Evolutionary conservation across 2,113 vertebrate genomes (phyloP), one percentile per base, ranked within the genome.

Genomic region (Anarrhichthys ocellatus): DNA sequence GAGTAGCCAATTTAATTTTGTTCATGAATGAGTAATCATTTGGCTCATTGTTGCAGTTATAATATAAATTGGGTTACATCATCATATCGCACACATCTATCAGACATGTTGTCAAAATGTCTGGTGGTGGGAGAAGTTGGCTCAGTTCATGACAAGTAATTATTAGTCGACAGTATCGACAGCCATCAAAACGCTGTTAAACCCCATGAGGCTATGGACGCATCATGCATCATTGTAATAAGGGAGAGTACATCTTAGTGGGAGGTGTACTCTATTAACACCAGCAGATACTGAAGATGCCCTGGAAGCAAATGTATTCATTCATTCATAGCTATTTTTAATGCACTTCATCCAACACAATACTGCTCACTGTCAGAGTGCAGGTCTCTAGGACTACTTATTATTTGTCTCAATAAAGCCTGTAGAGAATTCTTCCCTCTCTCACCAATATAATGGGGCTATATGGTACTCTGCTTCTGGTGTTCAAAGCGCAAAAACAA

Each of bases 111-210:
- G 42, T 70, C 27, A 48, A 64, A 40, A 54, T 9, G 22, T 58
- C 34, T 40, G 74, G 36, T 38, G 65, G 22, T 52, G 42, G 42
- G 50, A 36, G 15, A 9, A 67, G n/a, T 46, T 17, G 27, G 64
- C 59, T 83, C 70, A 1, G 48, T 48, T 32, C 38, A 40, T 34
- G 81, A 75, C 70, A 62, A 58, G 42, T 73, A 71, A 82, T 82
- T 76, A 80, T 40, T 36, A 34, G 29, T 63, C 72, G n/a, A 32
- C 61, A 50, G 72, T 22, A 9, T 52, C 54, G 64, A 68, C 63
- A 38, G 59, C 61, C 59, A 81, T 89, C 44, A 36, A 65, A 74
- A 74, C 78, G 63, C 58, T 76, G 64, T 69, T 80, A 70, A 70
- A 66, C 17, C 36, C 44, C 78, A 24, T 11, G 32, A 68, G 27